Conservation (phyloP, 2,797 vertebrate species). For the Agapornis canus region DNA sequence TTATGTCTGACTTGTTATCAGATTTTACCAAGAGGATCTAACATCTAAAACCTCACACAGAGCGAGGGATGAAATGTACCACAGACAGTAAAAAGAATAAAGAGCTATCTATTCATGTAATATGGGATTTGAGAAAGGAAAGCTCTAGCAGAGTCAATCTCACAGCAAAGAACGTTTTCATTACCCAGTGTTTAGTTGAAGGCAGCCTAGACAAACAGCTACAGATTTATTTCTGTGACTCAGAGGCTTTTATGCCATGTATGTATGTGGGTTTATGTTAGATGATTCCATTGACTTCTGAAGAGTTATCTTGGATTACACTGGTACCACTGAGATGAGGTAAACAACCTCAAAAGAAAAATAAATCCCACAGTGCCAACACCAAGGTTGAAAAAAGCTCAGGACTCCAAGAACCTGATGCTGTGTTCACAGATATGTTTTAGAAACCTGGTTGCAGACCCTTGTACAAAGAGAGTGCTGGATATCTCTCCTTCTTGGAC, state of each 20-base stretch:
- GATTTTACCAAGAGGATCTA: neutral
- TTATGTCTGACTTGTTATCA: neutral
- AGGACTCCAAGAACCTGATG: neutral
- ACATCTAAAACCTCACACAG: neutral
- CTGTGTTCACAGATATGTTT: neutral
- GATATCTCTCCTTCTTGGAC: neutral
- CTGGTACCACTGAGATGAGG: neutral
- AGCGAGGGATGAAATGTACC: accelerated
- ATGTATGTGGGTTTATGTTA: neutral
- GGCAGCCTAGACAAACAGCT: neutral
- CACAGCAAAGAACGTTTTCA: neutral
- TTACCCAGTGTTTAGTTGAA: neutral
- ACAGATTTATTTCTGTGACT: neutral
- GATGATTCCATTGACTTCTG: neutral
- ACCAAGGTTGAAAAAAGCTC: neutral
- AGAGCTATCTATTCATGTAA: neutral
- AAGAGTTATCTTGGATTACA: neutral
- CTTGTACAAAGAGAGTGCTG: neutral
- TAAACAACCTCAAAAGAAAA: neutral
- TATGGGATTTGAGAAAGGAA: neutral
- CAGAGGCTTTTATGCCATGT: neutral
- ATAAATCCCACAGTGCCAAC: neutral
- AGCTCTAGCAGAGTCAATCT: neutral
- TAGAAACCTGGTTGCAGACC: neutral
- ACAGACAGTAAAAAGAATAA: neutral